Conservation (phyloP, 1,140 invertebrate species). For the Neodiprion virginianus region DNA sequence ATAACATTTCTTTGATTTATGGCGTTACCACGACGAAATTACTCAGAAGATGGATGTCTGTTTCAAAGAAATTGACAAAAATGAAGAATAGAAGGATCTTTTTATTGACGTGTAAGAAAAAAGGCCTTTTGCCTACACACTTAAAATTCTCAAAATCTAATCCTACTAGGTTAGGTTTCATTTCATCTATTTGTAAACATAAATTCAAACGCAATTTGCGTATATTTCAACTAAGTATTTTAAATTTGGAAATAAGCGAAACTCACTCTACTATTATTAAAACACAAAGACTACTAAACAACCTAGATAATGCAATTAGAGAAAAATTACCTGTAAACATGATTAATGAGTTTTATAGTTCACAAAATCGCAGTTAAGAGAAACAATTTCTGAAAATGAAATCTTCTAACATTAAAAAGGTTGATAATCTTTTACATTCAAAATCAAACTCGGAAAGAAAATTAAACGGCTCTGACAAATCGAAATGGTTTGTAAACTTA, state of each 20-base stretch:
- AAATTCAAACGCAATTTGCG: neutral
- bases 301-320: neutral
- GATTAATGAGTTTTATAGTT: neutral
- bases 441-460: neutral
- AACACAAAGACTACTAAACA: neutral
- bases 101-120: neutral
- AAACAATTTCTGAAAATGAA: neutral
- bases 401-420: neutral
- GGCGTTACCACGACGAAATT: neutral
- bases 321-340: neutral
- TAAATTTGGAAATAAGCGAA: neutral
- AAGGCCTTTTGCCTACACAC: neutral
- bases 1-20: neutral
- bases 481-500: neutral
- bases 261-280: neutral
- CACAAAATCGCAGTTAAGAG: neutral
- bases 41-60: neutral
- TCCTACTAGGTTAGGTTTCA: neutral
- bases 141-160: neutral
- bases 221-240: neutral
- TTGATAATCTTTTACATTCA: neutral
- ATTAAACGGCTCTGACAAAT: neutral
- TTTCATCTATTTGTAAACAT: neutral
- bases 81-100: neutral
- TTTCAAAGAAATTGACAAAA: neutral